A percentile compares a stretch with the other conserved stretches of the same genome.
Conservation (phyloP, 1,140 invertebrate species). For the Drepana arcuata region DNA sequence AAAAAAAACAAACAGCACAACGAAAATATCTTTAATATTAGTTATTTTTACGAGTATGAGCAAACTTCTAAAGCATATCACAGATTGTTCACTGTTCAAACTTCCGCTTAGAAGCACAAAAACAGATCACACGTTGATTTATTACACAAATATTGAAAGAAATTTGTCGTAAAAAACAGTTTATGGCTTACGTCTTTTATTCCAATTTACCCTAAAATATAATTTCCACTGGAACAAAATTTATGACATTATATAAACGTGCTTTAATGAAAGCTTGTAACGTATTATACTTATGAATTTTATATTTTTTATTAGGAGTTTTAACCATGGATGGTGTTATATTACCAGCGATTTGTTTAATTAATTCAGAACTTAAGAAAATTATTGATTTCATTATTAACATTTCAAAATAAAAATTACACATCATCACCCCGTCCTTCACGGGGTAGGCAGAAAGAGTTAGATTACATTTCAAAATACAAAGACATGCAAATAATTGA, state of each 20-base stretch:
- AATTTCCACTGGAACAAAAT: too few species aligned
- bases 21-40: too few species aligned
- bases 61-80: too few species aligned
- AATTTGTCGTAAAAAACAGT: constrained; percentile 44
- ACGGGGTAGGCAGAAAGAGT: too few species aligned
- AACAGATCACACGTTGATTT: constrained; percentile 38
- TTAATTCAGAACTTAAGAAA: too few species aligned
- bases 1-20: too few species aligned
- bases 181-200: constrained; percentile 32
- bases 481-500: too few species aligned
- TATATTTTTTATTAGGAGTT: neutral
- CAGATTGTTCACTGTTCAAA: constrained; percentile 24
- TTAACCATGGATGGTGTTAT: neutral
- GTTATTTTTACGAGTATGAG: too few species aligned
- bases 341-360: neutral
- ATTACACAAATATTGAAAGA: constrained; percentile 42
- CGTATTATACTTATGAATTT: neutral
- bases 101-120: constrained; percentile 29
- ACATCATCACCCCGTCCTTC: too few species aligned
- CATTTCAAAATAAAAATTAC: too few species aligned
- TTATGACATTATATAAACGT: neutral
- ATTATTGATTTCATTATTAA: too few species aligned
- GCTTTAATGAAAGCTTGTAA: neutral
- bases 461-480: too few species aligned
- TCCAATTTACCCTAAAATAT: constrained; percentile 28